Evolutionary conservation across 1,140 invertebrate genomes (phyloP).

Genomic region (Gryllus bimaculatus): DNA sequence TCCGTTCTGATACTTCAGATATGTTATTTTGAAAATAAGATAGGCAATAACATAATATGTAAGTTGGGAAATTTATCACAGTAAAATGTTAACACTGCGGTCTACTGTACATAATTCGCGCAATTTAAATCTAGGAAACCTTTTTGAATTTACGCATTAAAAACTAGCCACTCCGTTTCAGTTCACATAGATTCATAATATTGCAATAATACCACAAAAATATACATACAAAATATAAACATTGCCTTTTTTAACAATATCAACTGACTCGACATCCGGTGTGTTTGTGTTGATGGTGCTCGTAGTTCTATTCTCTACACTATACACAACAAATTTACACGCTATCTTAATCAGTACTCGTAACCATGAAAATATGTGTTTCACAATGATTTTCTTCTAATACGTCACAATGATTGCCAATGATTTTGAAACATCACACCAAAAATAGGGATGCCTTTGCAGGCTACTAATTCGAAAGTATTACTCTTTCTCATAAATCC

Average conservation of each 20-base stretch:
- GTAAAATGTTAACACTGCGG: not conserved
- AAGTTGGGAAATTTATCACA: not conserved
- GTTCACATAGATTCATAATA: not conserved
- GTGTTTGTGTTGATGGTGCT: not conserved
- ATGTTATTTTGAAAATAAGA: not conserved
- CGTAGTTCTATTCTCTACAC: not conserved
- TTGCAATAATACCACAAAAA: not conserved
- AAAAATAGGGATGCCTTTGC: not conserved
- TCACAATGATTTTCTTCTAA: not conserved
- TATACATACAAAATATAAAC: constrained; percentile 6
- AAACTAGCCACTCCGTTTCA: not conserved
- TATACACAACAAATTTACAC: not conserved
- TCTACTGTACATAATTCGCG: not conserved
- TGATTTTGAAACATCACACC: not conserved
- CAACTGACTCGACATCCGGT: not conserved
- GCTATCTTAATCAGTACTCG: not conserved
- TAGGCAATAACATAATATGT: not conserved
- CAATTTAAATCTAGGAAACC: not conserved
- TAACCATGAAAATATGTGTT: not conserved
- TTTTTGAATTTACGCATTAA: not conserved
- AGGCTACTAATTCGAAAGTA: not conserved
- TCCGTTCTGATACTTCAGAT: not conserved
- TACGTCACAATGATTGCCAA: not conserved
- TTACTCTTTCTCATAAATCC: too few species aligned
- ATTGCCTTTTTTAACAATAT: not conserved